Percentiles rank a stretch among this genome's conserved stretches.
These are phyloP conservation scores for Cassiopea xamachana DNA, from an alignment of 30 jellyfish, hydroid and myxozoan species.

Conservation along the genomic window DNA sequence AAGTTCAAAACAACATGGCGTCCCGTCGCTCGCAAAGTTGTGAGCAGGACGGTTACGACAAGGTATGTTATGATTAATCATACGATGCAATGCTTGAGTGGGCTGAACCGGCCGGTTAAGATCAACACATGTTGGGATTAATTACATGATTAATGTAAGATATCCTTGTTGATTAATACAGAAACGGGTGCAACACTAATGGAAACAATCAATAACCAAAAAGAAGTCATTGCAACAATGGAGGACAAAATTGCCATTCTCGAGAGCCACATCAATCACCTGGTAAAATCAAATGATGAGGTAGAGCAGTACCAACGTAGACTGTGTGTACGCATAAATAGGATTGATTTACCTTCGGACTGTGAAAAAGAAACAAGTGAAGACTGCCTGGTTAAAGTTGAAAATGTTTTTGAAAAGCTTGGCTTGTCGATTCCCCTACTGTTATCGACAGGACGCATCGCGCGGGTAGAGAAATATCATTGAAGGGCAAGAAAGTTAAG, in stretches of 20 bases:
- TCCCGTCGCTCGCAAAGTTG: no score
- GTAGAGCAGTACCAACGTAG: slow-evolving; percentile 16
- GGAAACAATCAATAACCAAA: slow-evolving; percentile 3
- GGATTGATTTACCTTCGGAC: neutral
- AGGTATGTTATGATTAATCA: no score
- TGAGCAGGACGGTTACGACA: no score
- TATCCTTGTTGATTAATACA: no score
- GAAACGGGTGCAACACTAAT: neutral
- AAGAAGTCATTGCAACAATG: slow-evolving; percentile 1
- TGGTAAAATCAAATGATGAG: neutral
- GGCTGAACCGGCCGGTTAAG: no score
- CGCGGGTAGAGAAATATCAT: neutral
- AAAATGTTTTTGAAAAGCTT: slow-evolving; percentile 12
- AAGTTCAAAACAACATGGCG: no score
- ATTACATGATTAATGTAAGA: no score
- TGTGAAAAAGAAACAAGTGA: slow-evolving; percentile 11
- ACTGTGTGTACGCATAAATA: neutral
- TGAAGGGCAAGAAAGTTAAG: neutral
- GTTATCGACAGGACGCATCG: slow-evolving; percentile 26
- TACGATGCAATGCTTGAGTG: no score
- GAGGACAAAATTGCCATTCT: slow-evolving; percentile 33
- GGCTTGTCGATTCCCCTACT: slow-evolving; percentile 14
- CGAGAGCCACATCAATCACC: slow-evolving; percentile 35
- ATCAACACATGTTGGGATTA: no score
- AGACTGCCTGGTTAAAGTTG: neutral